Base-by-base conservation (phyloP, 2,797 vertebrate species). In the Chelidonichthys spinosus region DNA sequence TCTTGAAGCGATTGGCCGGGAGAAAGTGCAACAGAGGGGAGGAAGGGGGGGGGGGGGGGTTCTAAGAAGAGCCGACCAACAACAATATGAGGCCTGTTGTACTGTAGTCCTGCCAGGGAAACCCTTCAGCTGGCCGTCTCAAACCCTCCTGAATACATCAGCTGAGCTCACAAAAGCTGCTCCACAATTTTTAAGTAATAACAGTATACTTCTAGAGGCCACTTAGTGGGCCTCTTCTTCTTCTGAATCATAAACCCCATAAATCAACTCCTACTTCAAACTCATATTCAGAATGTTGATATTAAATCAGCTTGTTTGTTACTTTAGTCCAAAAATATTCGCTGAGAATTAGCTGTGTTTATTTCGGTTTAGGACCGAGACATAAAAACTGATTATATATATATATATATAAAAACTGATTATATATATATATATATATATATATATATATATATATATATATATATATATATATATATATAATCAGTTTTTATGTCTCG, bases 31-130 rank as follows among this genome's bases (percentile, higher is more conserved):
- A 17, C 42, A 37, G 37, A 56, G 11, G 46, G 33, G 35, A 46
- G 47, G 7, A 6, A 62, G 43, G 2, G 50, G 7, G 37, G 9
- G 64, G 6, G 1, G 46, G 25, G 14, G 52, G 39, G 11, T 36
- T 58, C 10, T 42, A 60, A 59, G 60, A 46, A 14, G 70, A 49
- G 58, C 52, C 25, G 44, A 72, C 63, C 67, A 79, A 82, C 79
- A 80, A 88, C 87, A 87, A 85, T 87, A 75, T 72, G 11, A 67
- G 72, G 78, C 71, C 82, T 85, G 84, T 88, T 87, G 62, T 79
- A 65, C 63, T 79, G 68, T 63, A 63, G 78, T 25, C 66, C 60
- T 72, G 76, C 17, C 65, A 65, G 66, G 76, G 76, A 78, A 66
- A 70, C 33, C 84, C 74, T 71, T 18, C 66, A 55, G 74, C 74